Base-by-base conservation (phyloP, 2,113 vertebrate species). In the Telmatochromis sp. region DNA sequence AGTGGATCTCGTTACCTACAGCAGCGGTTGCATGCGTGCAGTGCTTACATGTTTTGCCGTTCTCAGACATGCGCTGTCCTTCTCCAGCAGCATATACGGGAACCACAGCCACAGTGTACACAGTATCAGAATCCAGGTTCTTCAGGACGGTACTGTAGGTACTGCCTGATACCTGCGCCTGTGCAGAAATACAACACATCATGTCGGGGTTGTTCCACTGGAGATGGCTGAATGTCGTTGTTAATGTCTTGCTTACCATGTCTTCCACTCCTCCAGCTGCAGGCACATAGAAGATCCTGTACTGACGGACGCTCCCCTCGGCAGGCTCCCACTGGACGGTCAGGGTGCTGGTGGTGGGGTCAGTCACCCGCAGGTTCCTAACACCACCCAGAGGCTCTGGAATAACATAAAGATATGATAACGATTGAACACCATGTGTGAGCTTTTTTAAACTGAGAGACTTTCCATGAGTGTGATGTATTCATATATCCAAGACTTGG, bases 271-370 rank as follows among this genome's bases (percentile, higher is more conserved):
- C 97, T 65, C 97, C 98, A 85, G 96, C 93, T 33, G 96, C 94
- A 21, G 98, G 97, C 45, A 97, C 90, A 82, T 98, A 99, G 94
- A 96, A 97, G 83, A 99, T 92, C 89, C 96, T 97, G 88, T 99
- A 99, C 84, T 98, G 98, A 1, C 98, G 97, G 55, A 98, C 98
- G 35, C 89, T 98, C 53, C 99, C 98, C 90, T 99, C 98, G 8
- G 98, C 98, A 2, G 98, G 96, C 90, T 99, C 98, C 99, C 99
- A 99, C n/a, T 95, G 94, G 73, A 99, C 95, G 33, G 97, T 99
- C 90, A 99, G 81, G 19, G 97, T 97, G 94, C 97, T 99, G 81
- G 98, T 98, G 17, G 98, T 98, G 45, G 98, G 98, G 87, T 99
- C 98, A 19, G 97, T 99, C 9, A 99, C 98, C n/a, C 93, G 94